Percentiles rank a stretch among this genome's conserved stretches.
These are phyloP conservation scores for Oncopodura yosiiana DNA, from an alignment of 1,140 invertebrate genomes.

Conservation along the genomic window DNA sequence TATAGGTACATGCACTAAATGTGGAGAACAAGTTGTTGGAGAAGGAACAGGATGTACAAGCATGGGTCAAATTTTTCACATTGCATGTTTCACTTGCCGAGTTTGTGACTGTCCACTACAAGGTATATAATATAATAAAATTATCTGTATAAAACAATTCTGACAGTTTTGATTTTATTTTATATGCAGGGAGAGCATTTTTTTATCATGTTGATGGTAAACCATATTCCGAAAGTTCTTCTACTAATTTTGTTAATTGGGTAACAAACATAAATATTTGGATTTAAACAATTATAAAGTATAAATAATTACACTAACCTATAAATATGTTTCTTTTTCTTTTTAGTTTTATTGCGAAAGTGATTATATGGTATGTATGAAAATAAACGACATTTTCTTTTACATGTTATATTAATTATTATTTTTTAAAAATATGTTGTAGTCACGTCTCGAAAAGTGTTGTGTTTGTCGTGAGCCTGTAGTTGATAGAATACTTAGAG, in stretches of 20 bases:
- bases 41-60: constrained; percentile 90
- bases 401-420: constrained; percentile 2
- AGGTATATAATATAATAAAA: too few species aligned
- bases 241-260: too few species aligned
- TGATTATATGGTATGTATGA: constrained; percentile 67
- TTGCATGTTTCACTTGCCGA: constrained; percentile 85
- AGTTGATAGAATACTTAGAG: constrained; percentile 84
- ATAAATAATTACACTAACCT: too few species aligned
- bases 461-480: constrained; percentile 93
- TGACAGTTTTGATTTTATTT: too few species aligned
- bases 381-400: constrained; percentile 4
- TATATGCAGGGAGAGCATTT: too few species aligned
- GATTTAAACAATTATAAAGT: too few species aligned
- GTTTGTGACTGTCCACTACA: constrained; percentile 78
- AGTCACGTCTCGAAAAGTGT: constrained; percentile 75
- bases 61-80: constrained; percentile 92
- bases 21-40: constrained; percentile 77
- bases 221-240: constrained; percentile 89
- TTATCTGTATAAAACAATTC: too few species aligned
- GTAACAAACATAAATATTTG: too few species aligned
- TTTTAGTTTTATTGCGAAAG: too few species aligned
- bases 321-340: too few species aligned
- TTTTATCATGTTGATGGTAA: constrained; percentile 80
- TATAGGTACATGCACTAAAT: constrained; percentile 74
- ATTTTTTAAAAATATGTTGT: constrained; percentile 3